Evolutionary conservation across 2,797 vertebrate species (phyloP).

Genomic region (Lycodopsis pacificus): DNA sequence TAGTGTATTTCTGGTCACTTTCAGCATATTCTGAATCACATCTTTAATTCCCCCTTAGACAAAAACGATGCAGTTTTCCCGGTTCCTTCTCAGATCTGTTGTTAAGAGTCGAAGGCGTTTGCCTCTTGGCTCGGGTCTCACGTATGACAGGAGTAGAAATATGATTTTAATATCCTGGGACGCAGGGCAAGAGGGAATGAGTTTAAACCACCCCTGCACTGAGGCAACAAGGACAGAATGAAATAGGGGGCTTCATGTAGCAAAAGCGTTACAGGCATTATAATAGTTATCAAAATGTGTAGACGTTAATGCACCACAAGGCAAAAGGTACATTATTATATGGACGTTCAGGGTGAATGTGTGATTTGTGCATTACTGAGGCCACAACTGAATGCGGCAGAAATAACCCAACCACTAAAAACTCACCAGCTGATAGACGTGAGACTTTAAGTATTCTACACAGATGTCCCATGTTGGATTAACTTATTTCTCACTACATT

Average conservation of each 20-base stretch:
- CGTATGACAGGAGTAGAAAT: conserved; percentile 46
- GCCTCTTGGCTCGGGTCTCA: conserved; percentile 30
- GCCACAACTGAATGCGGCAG: neutral
- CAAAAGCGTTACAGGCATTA: neutral
- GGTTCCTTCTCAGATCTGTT: neutral
- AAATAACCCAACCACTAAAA: neutral
- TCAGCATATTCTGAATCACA: neutral
- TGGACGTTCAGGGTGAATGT: conserved; percentile 21
- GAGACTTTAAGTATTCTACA: neutral
- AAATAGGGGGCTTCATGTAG: neutral
- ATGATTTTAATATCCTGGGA: conserved; percentile 52
- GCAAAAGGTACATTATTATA: neutral
- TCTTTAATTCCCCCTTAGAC: neutral
- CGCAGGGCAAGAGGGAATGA: conserved; percentile 22
- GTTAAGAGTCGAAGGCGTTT: conserved; percentile 29
- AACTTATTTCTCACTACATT: conserved; percentile 2
- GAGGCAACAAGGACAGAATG: neutral
- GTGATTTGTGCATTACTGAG: conserved; percentile 30
- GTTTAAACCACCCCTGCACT: conserved; percentile 20
- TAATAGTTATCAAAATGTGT: neutral
- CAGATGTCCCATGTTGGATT: neutral
- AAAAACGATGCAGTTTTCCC: neutral
- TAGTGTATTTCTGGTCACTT: neutral
- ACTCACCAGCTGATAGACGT: neutral
- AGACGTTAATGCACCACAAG: neutral